Base-by-base conservation (phyloP, 2,113 vertebrate genomes). In the Hiodon tergisus region DNA sequence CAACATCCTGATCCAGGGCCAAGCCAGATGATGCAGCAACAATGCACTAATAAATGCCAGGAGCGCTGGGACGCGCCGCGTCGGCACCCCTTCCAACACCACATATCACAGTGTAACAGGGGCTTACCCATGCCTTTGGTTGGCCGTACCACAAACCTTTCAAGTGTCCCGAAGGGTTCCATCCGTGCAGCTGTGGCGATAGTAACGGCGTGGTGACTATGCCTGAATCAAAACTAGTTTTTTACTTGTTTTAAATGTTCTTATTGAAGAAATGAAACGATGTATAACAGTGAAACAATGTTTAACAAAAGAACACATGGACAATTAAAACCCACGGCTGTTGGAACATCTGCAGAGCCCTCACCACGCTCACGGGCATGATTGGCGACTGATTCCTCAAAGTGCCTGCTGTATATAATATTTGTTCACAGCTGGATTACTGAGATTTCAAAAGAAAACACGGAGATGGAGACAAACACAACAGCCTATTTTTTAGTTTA, bases 361-460 rank as follows among this genome's bases (percentile, higher is more conserved):
- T 75, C 69, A 77, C 5, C 4, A 13, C 16, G 58, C 54, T 53
- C 50, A 60, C 16, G 50, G 68, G 52, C 57, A 52, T 59, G 67
- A 17, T 61, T 75, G 50, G 7, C 62, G 2, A 76, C 83, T 68
- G 59, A 58, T 66, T 76, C 52, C 77, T 76, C 62, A 70, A 55
- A 65, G 55, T 1, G 51, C 74, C 58, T 31, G 69, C 74, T 51
- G 68, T 83, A 85, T 31, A 31, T 31, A 86, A 87, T 85, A 87
- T 86, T 87, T 87, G 80, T 72, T 80, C 66, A 76, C 0, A 17
- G 59, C 81, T 76, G 77, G 84, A 78, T 53, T 66, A 65, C 81
- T 58, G 67, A 76, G 82, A 83, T 75, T 83, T 69, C 53, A 13
- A n/a, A 52, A 67, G 53, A 52, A 82, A 77, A 59, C 77, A 11